Conservation (phyloP, 2,113 vertebrate genomes). For the Forbesichthys agassizii region DNA sequence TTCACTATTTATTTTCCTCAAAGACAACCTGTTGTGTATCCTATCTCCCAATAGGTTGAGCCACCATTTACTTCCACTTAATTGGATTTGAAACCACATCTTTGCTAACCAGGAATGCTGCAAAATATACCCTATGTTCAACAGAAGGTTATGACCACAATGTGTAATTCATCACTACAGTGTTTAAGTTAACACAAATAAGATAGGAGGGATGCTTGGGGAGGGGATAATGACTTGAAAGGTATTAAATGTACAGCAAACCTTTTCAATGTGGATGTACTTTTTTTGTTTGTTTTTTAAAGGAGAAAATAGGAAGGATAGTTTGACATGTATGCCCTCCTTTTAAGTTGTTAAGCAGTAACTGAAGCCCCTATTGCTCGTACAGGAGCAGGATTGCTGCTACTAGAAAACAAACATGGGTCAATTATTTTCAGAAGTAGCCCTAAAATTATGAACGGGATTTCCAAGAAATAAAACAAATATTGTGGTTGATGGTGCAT, state of each 20-base stretch:
- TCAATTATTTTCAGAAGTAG: slow-evolving; percentile 75
- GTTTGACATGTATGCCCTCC: slow-evolving; percentile 41
- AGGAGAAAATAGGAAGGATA: slow-evolving; percentile 72
- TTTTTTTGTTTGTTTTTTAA: slow-evolving; percentile 42
- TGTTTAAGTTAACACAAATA: slow-evolving; percentile 92
- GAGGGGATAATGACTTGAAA: slow-evolving; percentile 76
- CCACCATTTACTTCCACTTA: slow-evolving; percentile 84
- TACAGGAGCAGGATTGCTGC: slow-evolving; percentile 77
- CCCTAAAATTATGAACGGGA: slow-evolving; percentile 89
- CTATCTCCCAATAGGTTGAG: slow-evolving; percentile 88
- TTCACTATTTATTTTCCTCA: slow-evolving; percentile 98
- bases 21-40: slow-evolving; percentile 94
- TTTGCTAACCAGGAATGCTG: slow-evolving; percentile 99
- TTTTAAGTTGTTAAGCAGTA: not conserved
- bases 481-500: slow-evolving; percentile 89
- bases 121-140: slow-evolving; percentile 95
- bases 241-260: slow-evolving; percentile 87
- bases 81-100: slow-evolving; percentile 92
- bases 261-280: slow-evolving; percentile 85
- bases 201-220: slow-evolving; percentile 69
- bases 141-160: slow-evolving; percentile 98
- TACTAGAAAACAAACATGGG: slow-evolving; percentile 75
- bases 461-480: slow-evolving; percentile 81
- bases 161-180: slow-evolving; percentile 96
- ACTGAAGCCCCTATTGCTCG: slow-evolving; percentile 76